A percentile compares a stretch with the other conserved stretches of the same genome.
Conservation (phyloP, 2,113 vertebrate species). For the Calidris pugnax region DNA sequence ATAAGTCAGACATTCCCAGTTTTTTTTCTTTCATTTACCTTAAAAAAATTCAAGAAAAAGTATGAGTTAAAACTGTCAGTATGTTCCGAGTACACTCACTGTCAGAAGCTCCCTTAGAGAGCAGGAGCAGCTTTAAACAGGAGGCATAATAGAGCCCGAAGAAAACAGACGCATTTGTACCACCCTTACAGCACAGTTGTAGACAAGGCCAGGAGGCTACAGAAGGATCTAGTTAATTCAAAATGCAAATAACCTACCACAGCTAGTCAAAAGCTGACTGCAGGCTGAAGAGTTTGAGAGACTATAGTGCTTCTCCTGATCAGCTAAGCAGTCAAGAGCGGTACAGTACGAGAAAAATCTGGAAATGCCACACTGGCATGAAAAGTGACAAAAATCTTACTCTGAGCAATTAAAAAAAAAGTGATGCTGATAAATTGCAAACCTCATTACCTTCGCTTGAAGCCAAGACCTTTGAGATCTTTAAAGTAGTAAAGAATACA, state of each 20-base stretch:
- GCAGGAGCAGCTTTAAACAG: background rate
- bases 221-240: background rate
- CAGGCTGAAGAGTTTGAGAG: background rate
- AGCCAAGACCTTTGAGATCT: background rate
- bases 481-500: background rate
- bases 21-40: background rate
- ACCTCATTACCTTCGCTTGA: background rate
- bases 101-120: background rate
- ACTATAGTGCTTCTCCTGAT: background rate
- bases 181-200: background rate
- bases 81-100: background rate
- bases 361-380: background rate
- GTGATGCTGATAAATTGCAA: background rate
- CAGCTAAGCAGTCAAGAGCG: background rate
- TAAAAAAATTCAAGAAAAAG: background rate
- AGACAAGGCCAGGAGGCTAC: background rate
- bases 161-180: background rate
- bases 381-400: background rate
- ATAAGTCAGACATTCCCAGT: background rate
- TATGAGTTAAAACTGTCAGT: background rate
- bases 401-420: background rate
- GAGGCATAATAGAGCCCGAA: background rate
- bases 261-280: background rate
- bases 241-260: conserved; percentile 8
- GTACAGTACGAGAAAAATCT: background rate